A percentile compares a stretch with the other conserved stretches of the same genome.
phyloP scores from a whole-genome alignment of 2,888 invertebrate genomes.

The Escarpia spicata region DNA sequence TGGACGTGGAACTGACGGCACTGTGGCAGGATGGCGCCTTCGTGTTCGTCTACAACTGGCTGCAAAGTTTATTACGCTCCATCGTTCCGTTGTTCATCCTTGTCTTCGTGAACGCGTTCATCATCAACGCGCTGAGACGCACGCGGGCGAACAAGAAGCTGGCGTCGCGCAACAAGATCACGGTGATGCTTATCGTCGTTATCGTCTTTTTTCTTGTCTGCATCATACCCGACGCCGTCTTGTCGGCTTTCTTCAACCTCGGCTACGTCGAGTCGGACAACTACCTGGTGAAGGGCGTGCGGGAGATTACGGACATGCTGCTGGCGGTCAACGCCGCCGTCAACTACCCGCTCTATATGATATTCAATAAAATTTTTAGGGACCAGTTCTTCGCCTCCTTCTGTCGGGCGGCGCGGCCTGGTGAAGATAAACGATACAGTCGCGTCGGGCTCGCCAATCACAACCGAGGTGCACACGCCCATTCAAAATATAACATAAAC shows the following conservation, averaged over 20 bases:
- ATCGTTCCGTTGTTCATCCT: slow-evolving; percentile 47
- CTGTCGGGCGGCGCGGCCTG: slow-evolving; percentile 35
- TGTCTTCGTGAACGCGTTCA: slow-evolving; percentile 44
- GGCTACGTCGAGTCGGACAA: slow-evolving; percentile 61
- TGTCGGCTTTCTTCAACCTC: slow-evolving; percentile 62
- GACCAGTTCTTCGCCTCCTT: slow-evolving; percentile 56
- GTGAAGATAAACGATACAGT: not conserved
- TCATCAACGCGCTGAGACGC: slow-evolving; percentile 45
- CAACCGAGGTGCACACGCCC: not conserved
- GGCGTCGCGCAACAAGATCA: slow-evolving; percentile 60
- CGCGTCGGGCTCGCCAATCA: not conserved
- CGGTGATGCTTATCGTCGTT: slow-evolving; percentile 61
- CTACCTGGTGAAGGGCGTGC: slow-evolving; percentile 57
- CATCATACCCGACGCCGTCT: slow-evolving; percentile 62
- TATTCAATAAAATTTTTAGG: slow-evolving; percentile 60
- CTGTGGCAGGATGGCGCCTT: slow-evolving; percentile 44
- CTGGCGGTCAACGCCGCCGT: slow-evolving; percentile 61
- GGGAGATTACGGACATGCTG: slow-evolving; percentile 63
- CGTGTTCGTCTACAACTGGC: slow-evolving; percentile 41
- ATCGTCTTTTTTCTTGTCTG: slow-evolving; percentile 62
- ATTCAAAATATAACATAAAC: not conserved
- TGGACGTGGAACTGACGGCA: slow-evolving; percentile 39
- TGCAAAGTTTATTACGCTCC: slow-evolving; percentile 46
- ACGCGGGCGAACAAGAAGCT: slow-evolving; percentile 46
- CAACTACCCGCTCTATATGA: slow-evolving; percentile 61